These are phyloP conservation scores for Neodiprion virginianus DNA, from an alignment of 1,140 invertebrate species.

Conservation along the genomic window DNA sequence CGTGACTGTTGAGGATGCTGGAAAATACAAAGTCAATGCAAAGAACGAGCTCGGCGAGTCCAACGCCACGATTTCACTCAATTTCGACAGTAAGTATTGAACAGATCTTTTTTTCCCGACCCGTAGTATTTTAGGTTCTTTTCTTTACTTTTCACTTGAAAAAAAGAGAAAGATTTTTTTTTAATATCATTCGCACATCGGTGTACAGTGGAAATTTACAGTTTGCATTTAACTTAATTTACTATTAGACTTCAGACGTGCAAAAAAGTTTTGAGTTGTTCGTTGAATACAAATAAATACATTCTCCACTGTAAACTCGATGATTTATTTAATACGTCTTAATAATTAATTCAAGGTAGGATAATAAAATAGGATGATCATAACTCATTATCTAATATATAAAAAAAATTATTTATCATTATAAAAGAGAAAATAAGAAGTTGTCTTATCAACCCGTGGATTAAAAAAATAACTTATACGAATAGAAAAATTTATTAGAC, in stretches of 20 bases:
- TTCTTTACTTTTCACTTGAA: not conserved
- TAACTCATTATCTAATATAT: no score
- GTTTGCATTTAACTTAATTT: no score
- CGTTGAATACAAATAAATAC: not conserved
- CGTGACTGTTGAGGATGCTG: constrained; percentile 95
- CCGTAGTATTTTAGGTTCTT: constrained; percentile 8
- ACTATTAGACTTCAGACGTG: no score
- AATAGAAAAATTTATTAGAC: no score
- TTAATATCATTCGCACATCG: constrained; percentile 13
- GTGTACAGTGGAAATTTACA: no score
- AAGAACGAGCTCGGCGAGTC: constrained; percentile 97
- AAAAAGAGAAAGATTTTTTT: constrained; percentile 8
- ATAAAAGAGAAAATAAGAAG: no score
- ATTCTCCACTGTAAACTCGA: constrained; percentile 1
- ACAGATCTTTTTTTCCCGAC: constrained; percentile 6
- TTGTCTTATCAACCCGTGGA: no score
- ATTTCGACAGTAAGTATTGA: constrained; percentile 93
- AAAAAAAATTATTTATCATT: no score
- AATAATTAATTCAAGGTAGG: not conserved
- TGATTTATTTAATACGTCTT: constrained; percentile 13
- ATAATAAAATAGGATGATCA: not conserved
- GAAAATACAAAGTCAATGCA: constrained; percentile 95
- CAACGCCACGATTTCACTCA: constrained; percentile 94
- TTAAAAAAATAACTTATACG: no score
- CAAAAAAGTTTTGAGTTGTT: no score